Evolutionary conservation across 92 coral and sea anemone genomes (phyloP), one percentile per base, ranked within the genome.

Genomic region (Epizoanthus ramosus): DNA sequence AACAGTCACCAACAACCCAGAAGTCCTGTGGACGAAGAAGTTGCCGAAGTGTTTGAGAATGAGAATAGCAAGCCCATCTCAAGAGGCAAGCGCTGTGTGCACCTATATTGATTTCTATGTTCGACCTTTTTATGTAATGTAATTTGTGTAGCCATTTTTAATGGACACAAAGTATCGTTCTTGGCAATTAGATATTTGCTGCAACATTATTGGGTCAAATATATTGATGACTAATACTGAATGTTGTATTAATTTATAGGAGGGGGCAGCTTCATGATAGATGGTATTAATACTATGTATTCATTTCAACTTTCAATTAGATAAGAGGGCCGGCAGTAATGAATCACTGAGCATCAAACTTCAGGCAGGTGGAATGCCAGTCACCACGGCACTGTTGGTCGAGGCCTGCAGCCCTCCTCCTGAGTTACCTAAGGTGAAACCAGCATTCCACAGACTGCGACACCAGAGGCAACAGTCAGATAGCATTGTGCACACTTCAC

Each of bases 281-380:
- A 5, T 37, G 43, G 16, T 50, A 50, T 50, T 10, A 50, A 50
- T 50, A 50, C 14, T 0, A 12, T 47, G 2, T 47, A 21, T 53
- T 2, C 61, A 53, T 67, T 70, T 19, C 25, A n/a, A 2, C 58
- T 85, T n/a, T 81, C 6, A 37, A 37, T 37, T 37, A 93, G 97
- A 90, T 70, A 81, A 74, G 56, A 83, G 83, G 18, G 74, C 70
- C 15, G 87, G 80, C 31, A 73, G 89, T 10, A 88, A 88, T 28
- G 89, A 88, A n/a, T 96, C 99, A 24, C 86, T 96, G 63, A 93
- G 94, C 59, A 63, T 85, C 57, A 93, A 95, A 69, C 94, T 96
- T 3, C 92, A 86, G 54, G 93, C 94, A 17, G 98, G 99, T 16
- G 99, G 99, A 19, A 96, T 96, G 99, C 91, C 99, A 3, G 90